These are phyloP conservation scores for Euura lappo DNA, from an alignment of 1,140 invertebrate species.

Conservation along the genomic window DNA sequence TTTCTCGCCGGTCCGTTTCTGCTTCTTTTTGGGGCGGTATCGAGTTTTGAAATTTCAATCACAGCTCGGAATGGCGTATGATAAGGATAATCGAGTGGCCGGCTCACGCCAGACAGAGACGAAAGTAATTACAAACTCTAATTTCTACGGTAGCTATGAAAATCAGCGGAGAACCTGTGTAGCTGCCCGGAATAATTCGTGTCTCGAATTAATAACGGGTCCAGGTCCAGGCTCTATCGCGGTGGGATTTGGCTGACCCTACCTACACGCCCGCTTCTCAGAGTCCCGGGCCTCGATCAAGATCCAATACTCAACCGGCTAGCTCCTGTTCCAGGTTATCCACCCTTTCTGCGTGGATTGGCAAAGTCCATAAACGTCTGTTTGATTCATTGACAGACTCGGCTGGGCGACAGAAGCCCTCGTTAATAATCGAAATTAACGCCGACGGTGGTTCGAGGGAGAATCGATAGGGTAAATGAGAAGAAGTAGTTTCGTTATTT, in stretches of 20 bases:
- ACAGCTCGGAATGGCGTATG: not conserved
- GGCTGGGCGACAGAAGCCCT: not conserved
- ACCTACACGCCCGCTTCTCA: not conserved
- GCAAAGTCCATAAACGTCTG: conserved; percentile 4
- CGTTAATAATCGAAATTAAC: conserved; percentile 7
- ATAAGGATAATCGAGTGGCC: not conserved
- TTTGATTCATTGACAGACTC: not conserved
- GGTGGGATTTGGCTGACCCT: not conserved
- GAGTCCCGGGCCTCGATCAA: not conserved
- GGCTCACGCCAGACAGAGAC: not conserved
- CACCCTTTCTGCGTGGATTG: not conserved
- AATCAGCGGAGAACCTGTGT: not conserved
- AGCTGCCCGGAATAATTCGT: conserved; percentile 1
- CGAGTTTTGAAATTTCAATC: not conserved
- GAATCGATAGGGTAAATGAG: not conserved
- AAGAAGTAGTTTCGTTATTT: not conserved
- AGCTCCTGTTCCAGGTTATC: not conserved
- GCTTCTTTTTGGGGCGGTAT: not conserved
- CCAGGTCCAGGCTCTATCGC: not conserved
- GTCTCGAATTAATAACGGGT: conserved; percentile 5
- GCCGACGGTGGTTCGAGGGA: not conserved
- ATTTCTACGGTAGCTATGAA: not conserved
- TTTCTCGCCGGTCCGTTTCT: not conserved
- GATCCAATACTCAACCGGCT: not conserved
- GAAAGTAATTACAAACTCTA: conserved; percentile 1